phyloP scores from a whole-genome alignment of 2,888 invertebrate genomes.

The Pyrrhosoma nymphula region DNA sequence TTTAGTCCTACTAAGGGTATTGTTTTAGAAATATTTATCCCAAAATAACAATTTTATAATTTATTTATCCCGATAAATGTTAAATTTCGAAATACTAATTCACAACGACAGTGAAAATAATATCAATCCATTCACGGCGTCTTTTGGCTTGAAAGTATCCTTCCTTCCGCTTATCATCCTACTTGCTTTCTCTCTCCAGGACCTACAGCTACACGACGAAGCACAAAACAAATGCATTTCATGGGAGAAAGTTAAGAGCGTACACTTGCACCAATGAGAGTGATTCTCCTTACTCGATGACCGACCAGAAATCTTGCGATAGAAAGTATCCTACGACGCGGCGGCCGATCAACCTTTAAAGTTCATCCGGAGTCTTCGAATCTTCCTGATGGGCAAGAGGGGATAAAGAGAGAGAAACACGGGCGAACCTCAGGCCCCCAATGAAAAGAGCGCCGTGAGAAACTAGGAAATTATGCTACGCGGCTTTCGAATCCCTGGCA shows the following conservation, averaged over 20 bases:
- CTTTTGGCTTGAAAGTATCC: too few relatives aligned
- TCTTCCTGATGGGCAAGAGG: not conserved
- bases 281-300: not conserved
- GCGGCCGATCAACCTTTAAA: slow-evolving; percentile 2
- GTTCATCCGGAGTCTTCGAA: not conserved
- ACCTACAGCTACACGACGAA: not conserved
- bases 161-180: too few relatives aligned
- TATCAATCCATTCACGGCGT: too few relatives aligned
- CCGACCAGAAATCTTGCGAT: not conserved
- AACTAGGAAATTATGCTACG: slow-evolving; percentile 7
- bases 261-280: not conserved
- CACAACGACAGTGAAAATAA: too few relatives aligned
- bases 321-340: not conserved
- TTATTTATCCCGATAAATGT: too few relatives aligned
- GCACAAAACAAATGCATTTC: slow-evolving; percentile 13
- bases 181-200: not conserved
- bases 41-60: too few relatives aligned
- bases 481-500: not conserved
- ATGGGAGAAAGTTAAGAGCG: not conserved
- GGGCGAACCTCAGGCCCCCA: not conserved
- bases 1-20: too few relatives aligned
- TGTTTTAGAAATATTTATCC: too few relatives aligned
- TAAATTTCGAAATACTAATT: too few relatives aligned
- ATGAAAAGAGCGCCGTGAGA: not conserved
- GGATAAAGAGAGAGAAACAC: not conserved